Conservation (phyloP, 1,140 invertebrate species). For the Lysiphlebus fabarum region DNA sequence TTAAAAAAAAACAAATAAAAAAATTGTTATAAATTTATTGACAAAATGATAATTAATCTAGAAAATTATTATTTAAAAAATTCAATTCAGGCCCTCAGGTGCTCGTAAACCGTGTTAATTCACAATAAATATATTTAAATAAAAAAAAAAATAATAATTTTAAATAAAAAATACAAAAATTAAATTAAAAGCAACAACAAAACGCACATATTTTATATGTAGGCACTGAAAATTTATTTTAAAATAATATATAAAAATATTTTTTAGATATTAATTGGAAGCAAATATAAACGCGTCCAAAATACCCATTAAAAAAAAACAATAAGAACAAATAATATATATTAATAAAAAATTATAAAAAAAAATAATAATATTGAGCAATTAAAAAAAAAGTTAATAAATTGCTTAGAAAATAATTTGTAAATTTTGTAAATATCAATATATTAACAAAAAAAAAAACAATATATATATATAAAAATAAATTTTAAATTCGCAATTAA, state of each 20-base stretch:
- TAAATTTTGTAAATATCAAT: no score
- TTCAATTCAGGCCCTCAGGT: slow-evolving; percentile 13
- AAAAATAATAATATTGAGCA: no score
- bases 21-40: neutral
- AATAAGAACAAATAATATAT: slow-evolving; percentile 1
- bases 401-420: no score
- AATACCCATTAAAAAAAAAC: neutral
- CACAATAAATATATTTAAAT: slow-evolving; percentile 1
- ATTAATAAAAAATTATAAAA: neutral
- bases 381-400: no score
- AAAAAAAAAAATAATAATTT: neutral
- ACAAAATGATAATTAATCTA: slow-evolving; percentile 13
- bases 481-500: no score
- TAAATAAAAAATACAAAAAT: slow-evolving; percentile 2
- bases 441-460: no score
- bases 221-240: neutral
- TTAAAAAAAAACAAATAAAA: neutral
- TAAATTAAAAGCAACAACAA: slow-evolving; percentile 4
- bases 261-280: slow-evolving; percentile 12
- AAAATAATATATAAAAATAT: slow-evolving; percentile 10
- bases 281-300: slow-evolving; percentile 5
- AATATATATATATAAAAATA: no score
- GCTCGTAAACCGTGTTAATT: slow-evolving; percentile 13
- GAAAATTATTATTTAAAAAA: neutral
- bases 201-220: slow-evolving; percentile 20